These are phyloP conservation scores for Falco biarmicus DNA, from an alignment of 2,797 vertebrate species.

Conservation along the genomic window DNA sequence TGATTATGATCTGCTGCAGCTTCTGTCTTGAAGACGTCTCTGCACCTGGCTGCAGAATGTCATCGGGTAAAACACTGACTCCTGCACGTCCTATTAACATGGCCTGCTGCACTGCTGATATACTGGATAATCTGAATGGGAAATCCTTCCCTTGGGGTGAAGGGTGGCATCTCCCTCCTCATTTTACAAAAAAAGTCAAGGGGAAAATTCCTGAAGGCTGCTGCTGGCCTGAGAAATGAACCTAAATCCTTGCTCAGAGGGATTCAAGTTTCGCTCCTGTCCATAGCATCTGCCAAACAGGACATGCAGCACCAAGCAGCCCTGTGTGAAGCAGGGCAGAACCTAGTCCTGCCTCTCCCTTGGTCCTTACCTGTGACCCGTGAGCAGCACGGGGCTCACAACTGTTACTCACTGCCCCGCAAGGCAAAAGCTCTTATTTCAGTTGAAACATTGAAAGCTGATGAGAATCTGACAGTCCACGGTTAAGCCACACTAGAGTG, in stretches of 20 bases:
- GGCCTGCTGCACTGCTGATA: neutral
- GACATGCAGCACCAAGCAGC: neutral
- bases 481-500: neutral
- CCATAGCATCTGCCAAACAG: rapidly evolving
- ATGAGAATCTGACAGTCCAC: slow-evolving; percentile 19
- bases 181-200: neutral
- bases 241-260: neutral
- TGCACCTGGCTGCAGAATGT: neutral
- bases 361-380: neutral
- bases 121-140: neutral
- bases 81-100: rapidly evolving
- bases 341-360: neutral
- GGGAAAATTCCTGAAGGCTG: neutral
- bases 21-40: neutral
- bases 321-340: neutral
- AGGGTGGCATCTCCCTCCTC: neutral
- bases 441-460: neutral
- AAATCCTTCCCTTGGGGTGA: neutral
- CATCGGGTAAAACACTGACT: neutral
- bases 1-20: neutral
- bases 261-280: neutral
- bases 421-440: neutral
- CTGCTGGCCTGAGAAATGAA: neutral
- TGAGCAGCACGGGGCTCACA: neutral
- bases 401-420: neutral